Evolutionary conservation across 2,888 invertebrate species (phyloP).

Genomic region (Cenopis cana): DNA sequence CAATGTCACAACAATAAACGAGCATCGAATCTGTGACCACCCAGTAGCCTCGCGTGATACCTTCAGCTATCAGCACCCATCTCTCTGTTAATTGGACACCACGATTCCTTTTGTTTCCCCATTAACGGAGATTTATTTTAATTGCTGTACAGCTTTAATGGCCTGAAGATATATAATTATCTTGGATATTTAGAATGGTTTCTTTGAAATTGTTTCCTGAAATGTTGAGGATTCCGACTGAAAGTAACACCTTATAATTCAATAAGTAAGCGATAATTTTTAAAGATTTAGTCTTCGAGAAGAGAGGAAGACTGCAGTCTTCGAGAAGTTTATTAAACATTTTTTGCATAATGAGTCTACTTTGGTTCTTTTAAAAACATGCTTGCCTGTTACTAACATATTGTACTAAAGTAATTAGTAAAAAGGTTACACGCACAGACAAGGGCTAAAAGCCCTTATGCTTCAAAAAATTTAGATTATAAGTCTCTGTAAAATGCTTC

Average conservation of each 20-base stretch:
- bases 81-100: conserved; percentile 37
- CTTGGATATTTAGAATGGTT: conserved; percentile 11
- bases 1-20: not conserved
- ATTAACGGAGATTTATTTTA: conserved; percentile 41
- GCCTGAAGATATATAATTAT: conserved; percentile 26
- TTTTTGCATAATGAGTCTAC: not conserved
- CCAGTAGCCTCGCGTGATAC: conserved; percentile 34
- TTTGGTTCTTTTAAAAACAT: not conserved
- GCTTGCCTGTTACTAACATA: too few relatives aligned
- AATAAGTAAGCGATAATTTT: not conserved
- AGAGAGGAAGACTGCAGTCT: not conserved
- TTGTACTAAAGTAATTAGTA: not conserved
- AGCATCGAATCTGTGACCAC: conserved; percentile 24
- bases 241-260: not conserved
- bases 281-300: too few relatives aligned
- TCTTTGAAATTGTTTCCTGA: conserved; percentile 15
- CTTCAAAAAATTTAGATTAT: not conserved
- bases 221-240: not conserved
- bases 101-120: conserved; percentile 26
- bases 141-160: conserved; percentile 33
- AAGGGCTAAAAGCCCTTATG: not conserved
- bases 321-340: not conserved
- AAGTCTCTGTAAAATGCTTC: not conserved
- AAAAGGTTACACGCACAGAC: too few relatives aligned
- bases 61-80: conserved; percentile 23